Percentiles rank a stretch among this genome's conserved stretches.
phyloP scores from a whole-genome alignment of 2,797 vertebrate species.

The Limosa lapponica region DNA sequence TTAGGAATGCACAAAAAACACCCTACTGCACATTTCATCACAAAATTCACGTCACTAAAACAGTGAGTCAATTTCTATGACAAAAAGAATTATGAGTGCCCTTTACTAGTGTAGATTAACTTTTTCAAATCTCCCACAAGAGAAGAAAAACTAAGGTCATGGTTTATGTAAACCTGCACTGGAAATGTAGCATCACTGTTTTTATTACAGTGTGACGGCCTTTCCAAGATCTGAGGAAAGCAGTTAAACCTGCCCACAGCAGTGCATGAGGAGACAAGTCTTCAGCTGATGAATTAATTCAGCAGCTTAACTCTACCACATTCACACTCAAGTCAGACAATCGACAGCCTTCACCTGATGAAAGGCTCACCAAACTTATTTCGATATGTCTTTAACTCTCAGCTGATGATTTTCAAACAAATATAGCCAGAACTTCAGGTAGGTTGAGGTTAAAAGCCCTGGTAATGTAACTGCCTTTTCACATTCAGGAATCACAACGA shows the following conservation, averaged over 20 bases:
- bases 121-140: not conserved
- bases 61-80: not conserved
- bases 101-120: not conserved
- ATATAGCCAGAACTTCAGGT: not conserved
- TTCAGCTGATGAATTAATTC: not conserved
- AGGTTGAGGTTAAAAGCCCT: not conserved
- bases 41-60: not conserved
- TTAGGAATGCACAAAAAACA: not conserved
- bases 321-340: not conserved
- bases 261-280: not conserved
- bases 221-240: not conserved
- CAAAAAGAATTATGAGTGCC: not conserved
- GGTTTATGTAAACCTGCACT: not conserved
- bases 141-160: not conserved
- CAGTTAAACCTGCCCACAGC: not conserved
- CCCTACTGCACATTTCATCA: not conserved
- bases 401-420: not conserved
- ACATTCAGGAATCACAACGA: not conserved
- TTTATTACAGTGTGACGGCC: not conserved
- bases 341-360: not conserved
- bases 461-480: not conserved
- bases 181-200: fast-evolving
- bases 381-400: not conserved
- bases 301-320: not conserved
- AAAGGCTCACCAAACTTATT: not conserved